These are phyloP conservation scores for Stenichneumon culpator DNA, from an alignment of 2,888 invertebrate genomes.

Conservation along the genomic window DNA sequence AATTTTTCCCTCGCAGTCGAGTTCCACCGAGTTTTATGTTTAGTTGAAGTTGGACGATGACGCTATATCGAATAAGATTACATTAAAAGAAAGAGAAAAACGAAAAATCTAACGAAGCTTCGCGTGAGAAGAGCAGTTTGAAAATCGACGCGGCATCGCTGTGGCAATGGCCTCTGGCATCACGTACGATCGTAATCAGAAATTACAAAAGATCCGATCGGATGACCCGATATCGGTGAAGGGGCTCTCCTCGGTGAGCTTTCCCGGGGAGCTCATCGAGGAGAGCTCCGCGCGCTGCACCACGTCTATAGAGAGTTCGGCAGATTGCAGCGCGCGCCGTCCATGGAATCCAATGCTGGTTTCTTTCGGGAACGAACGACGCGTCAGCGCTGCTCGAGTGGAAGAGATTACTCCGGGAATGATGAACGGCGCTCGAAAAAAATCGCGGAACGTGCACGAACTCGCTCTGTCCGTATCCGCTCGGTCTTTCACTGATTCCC, in stretches of 20 bases:
- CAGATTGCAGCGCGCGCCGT: conserved; percentile 8
- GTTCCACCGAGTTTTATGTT: not conserved
- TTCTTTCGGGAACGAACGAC: conserved; percentile 71
- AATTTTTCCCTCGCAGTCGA: not conserved
- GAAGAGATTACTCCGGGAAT: conserved; percentile 78
- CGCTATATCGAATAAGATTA: conserved; percentile 7
- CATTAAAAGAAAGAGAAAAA: not conserved
- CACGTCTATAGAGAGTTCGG: not conserved
- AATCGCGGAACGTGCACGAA: conserved; percentile 46
- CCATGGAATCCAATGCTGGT: conserved; percentile 13
- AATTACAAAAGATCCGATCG: conserved; percentile 53
- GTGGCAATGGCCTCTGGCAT: conserved; percentile 27
- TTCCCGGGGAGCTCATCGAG: conserved; percentile 21
- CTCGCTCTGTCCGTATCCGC: conserved; percentile 39
- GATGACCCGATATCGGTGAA: conserved; percentile 41
- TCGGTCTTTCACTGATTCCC: conserved; percentile 46
- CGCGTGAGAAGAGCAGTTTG: conserved; percentile 37
- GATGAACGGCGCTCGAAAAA: conserved; percentile 68
- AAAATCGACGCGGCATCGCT: conserved; percentile 17
- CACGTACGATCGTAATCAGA: conserved; percentile 53
- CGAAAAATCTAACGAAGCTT: conserved; percentile 2
- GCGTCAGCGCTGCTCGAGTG: conserved; percentile 74
- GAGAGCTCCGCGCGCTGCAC: not conserved
- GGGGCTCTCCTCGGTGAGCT: conserved; percentile 32
- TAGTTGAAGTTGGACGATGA: not conserved